These are phyloP conservation scores for Oenanthe melanoleuca DNA, from an alignment of 2,113 vertebrate genomes.

Conservation along the genomic window DNA sequence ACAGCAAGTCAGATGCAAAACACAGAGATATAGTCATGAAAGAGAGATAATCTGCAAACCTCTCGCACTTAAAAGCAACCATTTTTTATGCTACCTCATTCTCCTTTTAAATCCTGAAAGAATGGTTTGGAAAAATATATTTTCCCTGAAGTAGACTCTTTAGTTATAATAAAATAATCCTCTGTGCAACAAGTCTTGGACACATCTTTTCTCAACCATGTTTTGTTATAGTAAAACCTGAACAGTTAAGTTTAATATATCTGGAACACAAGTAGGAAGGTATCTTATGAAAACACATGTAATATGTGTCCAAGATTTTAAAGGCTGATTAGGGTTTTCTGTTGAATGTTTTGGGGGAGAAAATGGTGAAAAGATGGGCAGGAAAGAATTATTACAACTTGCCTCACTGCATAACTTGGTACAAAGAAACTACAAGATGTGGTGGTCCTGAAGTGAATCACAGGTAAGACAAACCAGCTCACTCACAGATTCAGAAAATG, in stretches of 20 bases:
- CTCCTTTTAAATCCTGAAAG: neutral
- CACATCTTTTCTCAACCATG: neutral
- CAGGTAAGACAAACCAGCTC: neutral
- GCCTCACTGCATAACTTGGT: neutral
- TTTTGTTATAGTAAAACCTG: neutral
- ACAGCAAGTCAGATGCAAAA: neutral
- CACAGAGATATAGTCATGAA: accelerated
- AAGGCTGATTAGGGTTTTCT: neutral
- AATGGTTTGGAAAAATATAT: neutral
- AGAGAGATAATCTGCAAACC: neutral
- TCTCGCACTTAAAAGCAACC: neutral
- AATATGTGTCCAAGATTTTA: neutral
- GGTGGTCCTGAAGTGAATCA: accelerated
- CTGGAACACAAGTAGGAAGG: neutral
- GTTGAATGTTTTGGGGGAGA: neutral
- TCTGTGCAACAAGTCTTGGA: neutral
- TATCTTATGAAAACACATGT: neutral
- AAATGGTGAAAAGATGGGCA: neutral
- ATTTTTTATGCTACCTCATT: neutral
- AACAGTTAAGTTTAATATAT: neutral
- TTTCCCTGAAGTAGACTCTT: neutral
- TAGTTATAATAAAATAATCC: neutral
- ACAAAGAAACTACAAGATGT: neutral
- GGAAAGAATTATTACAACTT: neutral
- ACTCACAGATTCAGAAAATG: neutral